Evolutionary conservation across 2,113 vertebrate genomes (phyloP).

Genomic region (Poeciliopsis occidentalis): DNA sequence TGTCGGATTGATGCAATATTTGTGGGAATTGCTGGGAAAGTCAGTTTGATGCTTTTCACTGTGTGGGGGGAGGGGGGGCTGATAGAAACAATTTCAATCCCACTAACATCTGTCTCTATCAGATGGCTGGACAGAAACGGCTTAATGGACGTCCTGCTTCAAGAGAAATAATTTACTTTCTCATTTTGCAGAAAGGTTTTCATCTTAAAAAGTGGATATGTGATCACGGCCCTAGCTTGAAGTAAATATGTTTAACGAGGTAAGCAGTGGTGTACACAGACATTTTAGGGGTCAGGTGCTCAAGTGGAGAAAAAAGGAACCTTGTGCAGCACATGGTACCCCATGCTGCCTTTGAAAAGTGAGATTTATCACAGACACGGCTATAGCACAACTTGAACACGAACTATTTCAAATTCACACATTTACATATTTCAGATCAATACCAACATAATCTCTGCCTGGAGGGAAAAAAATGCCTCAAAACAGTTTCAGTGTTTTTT

Average conservation of each 20-base stretch:
- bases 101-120: not conserved
- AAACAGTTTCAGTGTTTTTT: too few species aligned
- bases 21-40: not conserved
- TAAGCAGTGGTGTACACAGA: not conserved
- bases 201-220: not conserved
- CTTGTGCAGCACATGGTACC: too few species aligned
- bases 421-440: too few species aligned
- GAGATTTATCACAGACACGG: too few species aligned
- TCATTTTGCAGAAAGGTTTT: not conserved
- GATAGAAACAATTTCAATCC: not conserved
- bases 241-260: not conserved
- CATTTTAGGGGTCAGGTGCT: too few species aligned
- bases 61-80: not conserved
- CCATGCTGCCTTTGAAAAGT: too few species aligned
- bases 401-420: too few species aligned
- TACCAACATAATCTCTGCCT: too few species aligned
- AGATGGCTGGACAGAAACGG: not conserved
- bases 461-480: too few species aligned
- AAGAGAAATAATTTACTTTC: not conserved
- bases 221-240: not conserved
- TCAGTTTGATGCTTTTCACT: not conserved
- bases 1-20: conserved; percentile 1
- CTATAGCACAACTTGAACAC: too few species aligned
- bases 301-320: too few species aligned
- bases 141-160: not conserved